Conservation (phyloP, 2,888 invertebrate species). For the Baronia brevicornis region DNA sequence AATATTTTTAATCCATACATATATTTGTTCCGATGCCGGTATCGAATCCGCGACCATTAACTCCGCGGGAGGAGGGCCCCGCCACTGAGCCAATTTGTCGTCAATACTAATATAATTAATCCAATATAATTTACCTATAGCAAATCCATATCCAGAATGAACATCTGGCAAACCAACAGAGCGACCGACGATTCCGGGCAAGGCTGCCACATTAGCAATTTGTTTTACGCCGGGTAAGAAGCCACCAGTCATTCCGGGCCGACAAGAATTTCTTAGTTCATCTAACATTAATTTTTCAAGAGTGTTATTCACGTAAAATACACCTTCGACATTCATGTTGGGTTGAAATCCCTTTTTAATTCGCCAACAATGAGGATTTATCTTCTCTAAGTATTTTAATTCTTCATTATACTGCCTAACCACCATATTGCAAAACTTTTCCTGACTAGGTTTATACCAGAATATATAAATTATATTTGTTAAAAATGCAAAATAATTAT, state of each 20-base stretch:
- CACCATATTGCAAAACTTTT: conserved; percentile 84
- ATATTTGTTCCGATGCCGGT: no score
- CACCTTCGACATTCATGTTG: conserved; percentile 99
- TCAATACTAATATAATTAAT: no score
- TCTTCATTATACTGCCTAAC: conserved; percentile 95
- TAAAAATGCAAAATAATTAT: no score
- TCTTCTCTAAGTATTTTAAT: conserved; percentile 92
- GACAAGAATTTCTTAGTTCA: conserved; percentile 92
- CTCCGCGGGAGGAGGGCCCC: no score
- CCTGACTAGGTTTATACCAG: no score
- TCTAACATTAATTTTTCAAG: conserved; percentile 98
- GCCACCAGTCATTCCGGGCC: conserved; percentile 93
- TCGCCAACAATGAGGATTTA: conserved; percentile 89
- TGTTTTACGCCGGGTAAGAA: conserved; percentile 99
- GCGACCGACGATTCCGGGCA: conserved; percentile 96
- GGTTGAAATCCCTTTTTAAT: conserved; percentile 99
- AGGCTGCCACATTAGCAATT: conserved; percentile 98
- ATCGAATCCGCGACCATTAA: no score
- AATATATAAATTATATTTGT: no score
- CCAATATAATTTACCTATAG: conserved; percentile 83
- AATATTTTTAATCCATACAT: no score
- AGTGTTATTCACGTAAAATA: conserved; percentile 95
- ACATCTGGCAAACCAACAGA: conserved; percentile 98
- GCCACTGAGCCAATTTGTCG: no score
- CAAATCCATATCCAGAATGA: conserved; percentile 99